A percentile compares a stretch with the other conserved stretches of the same genome.
These are phyloP conservation scores for Phymanthus crucifer DNA, from an alignment of 92 coral and sea anemone genomes.

Conservation along the genomic window DNA sequence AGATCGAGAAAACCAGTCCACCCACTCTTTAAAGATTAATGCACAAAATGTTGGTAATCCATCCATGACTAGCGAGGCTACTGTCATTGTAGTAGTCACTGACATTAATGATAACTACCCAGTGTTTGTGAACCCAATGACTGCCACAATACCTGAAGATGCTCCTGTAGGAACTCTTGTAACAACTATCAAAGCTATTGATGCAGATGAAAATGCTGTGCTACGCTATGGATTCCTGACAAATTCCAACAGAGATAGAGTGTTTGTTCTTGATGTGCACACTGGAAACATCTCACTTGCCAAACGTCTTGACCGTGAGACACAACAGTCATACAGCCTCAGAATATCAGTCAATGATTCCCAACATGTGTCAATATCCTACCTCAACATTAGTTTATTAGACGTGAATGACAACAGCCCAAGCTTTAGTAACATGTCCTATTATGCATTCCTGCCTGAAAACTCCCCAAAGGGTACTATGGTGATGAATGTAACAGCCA, in stretches of 20 bases:
- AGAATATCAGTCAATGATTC: constrained; percentile 70
- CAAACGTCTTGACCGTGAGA: constrained; percentile 71
- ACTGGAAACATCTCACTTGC: constrained; percentile 68
- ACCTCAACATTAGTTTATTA: constrained; percentile 53
- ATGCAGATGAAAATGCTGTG: constrained; percentile 53
- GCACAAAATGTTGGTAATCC: constrained; percentile 73
- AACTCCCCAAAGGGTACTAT: constrained; percentile 57
- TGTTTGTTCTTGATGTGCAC: constrained; percentile 51
- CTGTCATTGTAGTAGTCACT: constrained; percentile 62
- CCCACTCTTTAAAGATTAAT: constrained; percentile 65
- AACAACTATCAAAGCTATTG: constrained; percentile 60
- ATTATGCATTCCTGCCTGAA: constrained; percentile 50
- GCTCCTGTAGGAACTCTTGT: constrained; percentile 59
- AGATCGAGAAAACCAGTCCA: constrained; percentile 73
- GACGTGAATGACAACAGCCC: constrained; percentile 95
- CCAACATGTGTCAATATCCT: constrained; percentile 48
- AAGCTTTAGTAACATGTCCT: constrained; percentile 53
- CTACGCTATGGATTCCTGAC: constrained; percentile 53
- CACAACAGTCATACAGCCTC: constrained; percentile 48
- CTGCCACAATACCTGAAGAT: constrained; percentile 71
- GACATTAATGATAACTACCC: constrained; percentile 91
- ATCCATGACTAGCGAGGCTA: constrained; percentile 67
- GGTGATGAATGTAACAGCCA: constrained; percentile 74
- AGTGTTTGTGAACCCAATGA: constrained; percentile 53
- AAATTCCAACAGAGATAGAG: constrained; percentile 54